A percentile compares a stretch with the other conserved stretches of the same genome.
Conservation (phyloP, 2,888 invertebrate genomes). For the Drosophila anceps region DNA sequence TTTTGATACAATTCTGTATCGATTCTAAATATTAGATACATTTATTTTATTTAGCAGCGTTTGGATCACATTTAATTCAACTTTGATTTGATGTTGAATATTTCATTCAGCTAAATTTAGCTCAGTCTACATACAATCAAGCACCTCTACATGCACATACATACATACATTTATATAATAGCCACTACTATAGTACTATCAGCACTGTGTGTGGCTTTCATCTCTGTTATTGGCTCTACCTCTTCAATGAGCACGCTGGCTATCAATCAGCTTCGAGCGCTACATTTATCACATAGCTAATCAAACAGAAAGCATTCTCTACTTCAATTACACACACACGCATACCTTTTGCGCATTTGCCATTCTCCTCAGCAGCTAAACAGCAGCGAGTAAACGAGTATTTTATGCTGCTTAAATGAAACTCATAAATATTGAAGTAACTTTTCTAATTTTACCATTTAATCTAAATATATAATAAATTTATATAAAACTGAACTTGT, state of each 20-base stretch:
- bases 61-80: neutral
- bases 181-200: neutral
- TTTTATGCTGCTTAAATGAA: neutral
- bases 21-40: neutral
- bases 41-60: neutral
- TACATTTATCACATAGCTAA: constrained; percentile 51
- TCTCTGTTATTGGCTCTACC: neutral
- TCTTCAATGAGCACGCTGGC: constrained; percentile 15
- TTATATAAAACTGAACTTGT: neutral
- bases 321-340: constrained; percentile 38
- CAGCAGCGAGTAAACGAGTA: neutral
- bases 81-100: neutral
- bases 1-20: neutral
- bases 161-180: neutral
- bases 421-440: neutral
- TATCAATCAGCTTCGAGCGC: constrained; percentile 65
- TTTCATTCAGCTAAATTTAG: neutral
- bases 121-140: neutral
- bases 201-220: neutral
- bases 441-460: too few species aligned
- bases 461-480: neutral
- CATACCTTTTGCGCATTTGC: neutral
- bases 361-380: neutral
- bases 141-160: neutral
- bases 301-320: constrained; percentile 64